Conservation (phyloP, 2,888 invertebrate species). For the Andrena minutula region DNA sequence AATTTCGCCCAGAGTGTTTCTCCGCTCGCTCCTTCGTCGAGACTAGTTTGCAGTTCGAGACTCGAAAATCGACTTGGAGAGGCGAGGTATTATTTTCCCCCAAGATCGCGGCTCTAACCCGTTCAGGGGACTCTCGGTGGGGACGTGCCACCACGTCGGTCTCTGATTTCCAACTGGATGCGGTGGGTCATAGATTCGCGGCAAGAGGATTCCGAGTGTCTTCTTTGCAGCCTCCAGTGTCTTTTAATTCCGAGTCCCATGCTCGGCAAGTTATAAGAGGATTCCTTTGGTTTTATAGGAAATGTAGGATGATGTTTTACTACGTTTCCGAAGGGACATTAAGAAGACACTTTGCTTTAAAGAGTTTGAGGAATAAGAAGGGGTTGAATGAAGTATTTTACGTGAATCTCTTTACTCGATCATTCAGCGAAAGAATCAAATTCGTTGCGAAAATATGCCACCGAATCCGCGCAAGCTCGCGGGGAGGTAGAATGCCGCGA, state of each 20-base stretch:
- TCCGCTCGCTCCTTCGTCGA: neutral
- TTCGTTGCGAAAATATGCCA: slow-evolving; percentile 27
- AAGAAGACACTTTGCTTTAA: no score
- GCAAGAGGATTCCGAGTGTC: no score
- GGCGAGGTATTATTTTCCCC: neutral
- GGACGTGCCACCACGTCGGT: no score
- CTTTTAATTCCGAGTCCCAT: neutral
- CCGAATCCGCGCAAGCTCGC: slow-evolving; percentile 11
- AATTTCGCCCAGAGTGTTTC: slow-evolving; percentile 5
- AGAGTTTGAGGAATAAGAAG: no score
- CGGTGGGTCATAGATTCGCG: no score
- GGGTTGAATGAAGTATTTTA: no score
- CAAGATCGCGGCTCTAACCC: neutral
- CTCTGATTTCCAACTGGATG: no score
- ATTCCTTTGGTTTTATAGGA: neutral
- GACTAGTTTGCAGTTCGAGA: neutral
- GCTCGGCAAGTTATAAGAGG: neutral
- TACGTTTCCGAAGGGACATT: no score
- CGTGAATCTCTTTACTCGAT: slow-evolving; percentile 6
- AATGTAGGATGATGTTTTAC: neutral
- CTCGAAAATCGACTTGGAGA: slow-evolving; percentile 3
- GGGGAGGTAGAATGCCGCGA: slow-evolving; percentile 12
- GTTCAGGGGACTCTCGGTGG: neutral
- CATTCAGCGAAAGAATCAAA: slow-evolving; percentile 12
- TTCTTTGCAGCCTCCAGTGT: neutral